Percentiles rank a stretch among this genome's conserved stretches.
These are phyloP conservation scores for Calidris pugnax DNA, from an alignment of 2,113 vertebrate genomes.

Conservation along the genomic window DNA sequence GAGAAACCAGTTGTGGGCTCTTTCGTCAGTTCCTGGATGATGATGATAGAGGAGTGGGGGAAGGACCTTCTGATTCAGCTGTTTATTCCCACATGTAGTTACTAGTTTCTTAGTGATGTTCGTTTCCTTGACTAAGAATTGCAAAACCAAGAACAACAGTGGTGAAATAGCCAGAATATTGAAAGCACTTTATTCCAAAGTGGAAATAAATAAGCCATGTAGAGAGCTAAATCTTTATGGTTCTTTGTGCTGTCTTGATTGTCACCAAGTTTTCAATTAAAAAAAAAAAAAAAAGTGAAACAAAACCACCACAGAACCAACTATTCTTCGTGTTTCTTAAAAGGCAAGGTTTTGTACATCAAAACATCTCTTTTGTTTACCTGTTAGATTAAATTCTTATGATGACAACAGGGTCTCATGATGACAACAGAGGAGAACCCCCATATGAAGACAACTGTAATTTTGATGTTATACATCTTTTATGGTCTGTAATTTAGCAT, in stretches of 20 bases:
- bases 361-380: not conserved
- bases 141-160: constrained; percentile 31
- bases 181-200: not conserved
- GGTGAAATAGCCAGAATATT: constrained; percentile 28
- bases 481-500: not conserved
- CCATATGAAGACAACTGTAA: not conserved
- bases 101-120: constrained; percentile 52
- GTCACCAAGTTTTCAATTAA: not conserved
- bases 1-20: constrained; percentile 33
- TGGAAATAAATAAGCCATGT: not conserved
- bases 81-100: constrained; percentile 64
- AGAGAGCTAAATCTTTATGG: not conserved
- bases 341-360: not conserved
- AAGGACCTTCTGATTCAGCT: constrained; percentile 33
- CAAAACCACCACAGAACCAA: not conserved
- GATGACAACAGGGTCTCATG: not conserved
- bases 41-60: constrained; percentile 40
- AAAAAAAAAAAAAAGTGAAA: not conserved
- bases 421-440: not conserved
- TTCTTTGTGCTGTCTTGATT: not conserved
- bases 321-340: not conserved
- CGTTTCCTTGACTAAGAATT: constrained; percentile 53
- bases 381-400: not conserved
- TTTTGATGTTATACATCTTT: not conserved
- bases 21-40: constrained; percentile 25